phyloP scores from a whole-genome alignment of 2,797 vertebrate genomes.

The Amniataba percoides region DNA sequence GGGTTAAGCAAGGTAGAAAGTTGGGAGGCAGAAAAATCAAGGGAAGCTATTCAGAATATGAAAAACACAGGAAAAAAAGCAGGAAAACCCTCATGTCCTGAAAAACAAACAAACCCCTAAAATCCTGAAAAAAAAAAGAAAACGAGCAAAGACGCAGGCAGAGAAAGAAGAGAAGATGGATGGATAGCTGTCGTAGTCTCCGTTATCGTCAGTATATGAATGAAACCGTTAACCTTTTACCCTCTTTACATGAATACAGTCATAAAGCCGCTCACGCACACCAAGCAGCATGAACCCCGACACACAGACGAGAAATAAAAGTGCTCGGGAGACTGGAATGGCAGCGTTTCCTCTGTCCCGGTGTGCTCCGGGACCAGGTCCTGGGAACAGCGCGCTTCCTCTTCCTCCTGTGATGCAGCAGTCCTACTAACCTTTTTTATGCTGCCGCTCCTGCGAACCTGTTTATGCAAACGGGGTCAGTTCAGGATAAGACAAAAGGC shows the following conservation, averaged over 20 bases:
- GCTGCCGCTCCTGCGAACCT: constrained; percentile 16
- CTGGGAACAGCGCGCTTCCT: constrained; percentile 61
- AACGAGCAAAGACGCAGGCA: constrained; percentile 2
- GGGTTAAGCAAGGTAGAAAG: constrained; percentile 27
- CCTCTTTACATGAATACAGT: constrained; percentile 3
- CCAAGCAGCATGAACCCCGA: not conserved
- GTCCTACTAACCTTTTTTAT: constrained; percentile 7
- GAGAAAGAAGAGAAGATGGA: not conserved
- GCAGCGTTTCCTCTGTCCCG: constrained; percentile 67
- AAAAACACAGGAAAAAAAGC: constrained; percentile 45
- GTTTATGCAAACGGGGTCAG: constrained; percentile 36
- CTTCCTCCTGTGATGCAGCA: constrained; percentile 64
- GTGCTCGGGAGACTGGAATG: constrained; percentile 18
- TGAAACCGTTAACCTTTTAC: constrained; percentile 14
- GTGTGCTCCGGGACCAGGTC: constrained; percentile 37
- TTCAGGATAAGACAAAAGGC: constrained; percentile 49
- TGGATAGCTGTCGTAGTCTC: constrained; percentile 22
- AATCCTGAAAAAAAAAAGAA: constrained; percentile 23
- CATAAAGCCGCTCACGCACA: not conserved
- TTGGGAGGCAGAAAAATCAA: constrained; percentile 34
- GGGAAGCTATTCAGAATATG: constrained; percentile 39
- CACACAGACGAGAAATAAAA: constrained; percentile 17
- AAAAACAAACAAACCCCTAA: constrained; percentile 53
- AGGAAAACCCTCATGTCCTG: constrained; percentile 55
- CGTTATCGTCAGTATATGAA: constrained; percentile 19